phyloP scores from a whole-genome alignment of 2,113 vertebrate species.

The Excalfactoria chinensis region DNA sequence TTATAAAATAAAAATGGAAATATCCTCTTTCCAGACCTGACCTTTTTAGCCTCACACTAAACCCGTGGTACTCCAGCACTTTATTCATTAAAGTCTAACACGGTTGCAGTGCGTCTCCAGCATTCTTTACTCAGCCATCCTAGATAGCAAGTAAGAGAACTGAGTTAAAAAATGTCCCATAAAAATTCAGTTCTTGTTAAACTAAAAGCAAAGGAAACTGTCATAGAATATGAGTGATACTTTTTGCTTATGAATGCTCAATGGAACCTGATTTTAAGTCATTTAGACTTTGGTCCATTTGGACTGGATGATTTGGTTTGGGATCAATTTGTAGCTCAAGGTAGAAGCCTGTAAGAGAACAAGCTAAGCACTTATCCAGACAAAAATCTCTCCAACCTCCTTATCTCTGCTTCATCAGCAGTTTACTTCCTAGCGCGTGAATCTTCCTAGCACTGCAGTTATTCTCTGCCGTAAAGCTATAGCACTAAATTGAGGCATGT shows the following conservation, averaged over 20 bases:
- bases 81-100: constrained; percentile 49
- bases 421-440: background rate
- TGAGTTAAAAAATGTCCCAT: background rate
- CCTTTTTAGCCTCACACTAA: background rate
- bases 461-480: background rate
- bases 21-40: background rate
- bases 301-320: background rate
- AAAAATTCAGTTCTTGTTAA: background rate
- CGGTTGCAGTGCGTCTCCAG: background rate
- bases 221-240: background rate
- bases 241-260: background rate
- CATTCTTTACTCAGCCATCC: background rate
- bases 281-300: background rate
- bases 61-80: background rate
- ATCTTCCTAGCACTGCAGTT: background rate
- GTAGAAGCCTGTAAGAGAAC: background rate
- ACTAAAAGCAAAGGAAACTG: background rate
- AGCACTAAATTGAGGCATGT: background rate
- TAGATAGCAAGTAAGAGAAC: background rate
- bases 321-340: background rate
- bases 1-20: constrained; percentile 54
- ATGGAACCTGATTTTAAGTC: background rate
- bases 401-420: constrained; percentile 1
- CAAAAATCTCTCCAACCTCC: background rate
- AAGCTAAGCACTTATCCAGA: background rate